Evolutionary conservation across 1,140 invertebrate genomes (phyloP).

Genomic region (Diorhabda elongata): DNA sequence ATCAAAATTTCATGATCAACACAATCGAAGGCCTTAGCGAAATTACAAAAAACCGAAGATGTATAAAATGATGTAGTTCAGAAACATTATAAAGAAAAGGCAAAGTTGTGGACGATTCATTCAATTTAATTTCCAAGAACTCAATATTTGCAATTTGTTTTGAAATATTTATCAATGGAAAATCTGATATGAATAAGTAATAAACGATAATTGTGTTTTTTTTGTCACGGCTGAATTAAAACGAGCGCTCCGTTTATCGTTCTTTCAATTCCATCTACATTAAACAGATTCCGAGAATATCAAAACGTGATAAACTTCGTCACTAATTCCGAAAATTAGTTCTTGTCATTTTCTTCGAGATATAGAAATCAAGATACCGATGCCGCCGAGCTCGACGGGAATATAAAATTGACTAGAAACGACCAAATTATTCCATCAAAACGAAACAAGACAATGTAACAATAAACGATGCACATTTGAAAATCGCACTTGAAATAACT

Average conservation of each 20-base stretch:
- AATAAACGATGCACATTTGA: conserved; percentile 12
- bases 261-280: background rate
- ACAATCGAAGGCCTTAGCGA: too few species aligned
- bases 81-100: too few species aligned
- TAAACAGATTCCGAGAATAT: background rate
- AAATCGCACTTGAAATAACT: conserved; percentile 14
- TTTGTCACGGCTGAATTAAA: background rate
- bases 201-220: background rate
- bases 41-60: too few species aligned
- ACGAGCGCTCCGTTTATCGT: background rate
- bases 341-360: background rate
- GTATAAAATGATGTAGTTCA: too few species aligned
- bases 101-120: too few species aligned
- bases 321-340: background rate
- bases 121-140: too few species aligned
- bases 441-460: conserved; percentile 13
- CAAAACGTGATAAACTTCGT: background rate
- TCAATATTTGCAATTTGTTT: too few species aligned
- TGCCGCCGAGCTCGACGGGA: background rate
- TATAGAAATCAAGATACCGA: background rate
- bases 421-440: background rate
- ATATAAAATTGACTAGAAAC: conserved; percentile 1
- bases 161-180: too few species aligned
- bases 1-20: too few species aligned
- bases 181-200: background rate